Percentiles rank a stretch among this genome's conserved stretches.
These are phyloP conservation scores for Neostethus bicornis DNA, from an alignment of 2,797 vertebrate genomes.

Conservation along the genomic window DNA sequence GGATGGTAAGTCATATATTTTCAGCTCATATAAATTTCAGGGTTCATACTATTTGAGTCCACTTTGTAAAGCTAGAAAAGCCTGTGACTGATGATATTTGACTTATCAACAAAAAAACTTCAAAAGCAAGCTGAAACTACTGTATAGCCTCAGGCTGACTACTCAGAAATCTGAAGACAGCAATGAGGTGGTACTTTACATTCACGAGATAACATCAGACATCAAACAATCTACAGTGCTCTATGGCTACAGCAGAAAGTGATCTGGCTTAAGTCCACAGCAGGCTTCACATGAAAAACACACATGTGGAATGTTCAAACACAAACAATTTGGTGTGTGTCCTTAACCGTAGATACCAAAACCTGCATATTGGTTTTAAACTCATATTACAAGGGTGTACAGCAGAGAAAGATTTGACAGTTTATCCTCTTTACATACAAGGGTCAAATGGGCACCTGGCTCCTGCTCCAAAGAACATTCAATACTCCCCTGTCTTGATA, in stretches of 20 bases:
- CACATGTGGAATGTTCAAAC: constrained; percentile 33
- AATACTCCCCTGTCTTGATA: constrained; percentile 6
- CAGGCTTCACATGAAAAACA: constrained; percentile 40
- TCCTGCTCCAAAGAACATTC: constrained; percentile 25
- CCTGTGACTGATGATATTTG: constrained; percentile 38
- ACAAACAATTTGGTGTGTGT: constrained; percentile 13
- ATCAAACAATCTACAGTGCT: constrained; percentile 63
- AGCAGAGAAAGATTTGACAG: constrained; percentile 9
- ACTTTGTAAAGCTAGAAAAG: constrained; percentile 27
- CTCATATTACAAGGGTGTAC: constrained; percentile 1
- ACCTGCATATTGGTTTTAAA: constrained; percentile 13
- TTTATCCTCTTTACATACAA: constrained; percentile 15
- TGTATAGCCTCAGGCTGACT: constrained; percentile 53
- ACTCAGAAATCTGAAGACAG: constrained; percentile 64
- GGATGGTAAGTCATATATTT: no score
- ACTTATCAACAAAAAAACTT: constrained; percentile 58
- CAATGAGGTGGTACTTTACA: constrained; percentile 59
- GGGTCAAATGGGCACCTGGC: constrained; percentile 35
- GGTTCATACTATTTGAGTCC: constrained; percentile 29
- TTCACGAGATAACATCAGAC: constrained; percentile 69
- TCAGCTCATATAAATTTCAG: no score
- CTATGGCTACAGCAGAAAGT: constrained; percentile 27
- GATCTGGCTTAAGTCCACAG: constrained; percentile 49
- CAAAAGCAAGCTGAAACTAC: constrained; percentile 53
- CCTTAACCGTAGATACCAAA: not conserved